Evolutionary conservation across 35 echinoderm and acorn worm genomes (phyloP).

Genomic region (Acanthaster planci): DNA sequence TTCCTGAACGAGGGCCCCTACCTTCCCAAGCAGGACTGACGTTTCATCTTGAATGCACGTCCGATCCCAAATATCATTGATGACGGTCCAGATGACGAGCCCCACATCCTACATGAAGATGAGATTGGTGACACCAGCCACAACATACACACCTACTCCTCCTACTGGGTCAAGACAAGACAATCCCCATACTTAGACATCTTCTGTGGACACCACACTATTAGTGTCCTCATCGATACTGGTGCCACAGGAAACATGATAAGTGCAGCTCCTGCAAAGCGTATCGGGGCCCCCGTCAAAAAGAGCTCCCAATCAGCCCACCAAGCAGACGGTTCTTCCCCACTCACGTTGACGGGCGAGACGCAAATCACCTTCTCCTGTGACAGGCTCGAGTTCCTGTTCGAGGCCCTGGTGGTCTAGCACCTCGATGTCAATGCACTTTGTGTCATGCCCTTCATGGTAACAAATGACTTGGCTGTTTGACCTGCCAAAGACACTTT

Average conservation of each 20-base stretch:
- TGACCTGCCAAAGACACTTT: constrained; percentile 21
- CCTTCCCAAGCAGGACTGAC: constrained; percentile 46
- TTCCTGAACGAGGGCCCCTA: constrained; percentile 55
- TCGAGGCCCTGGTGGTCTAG: constrained; percentile 70
- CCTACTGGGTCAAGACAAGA: too few relatives aligned
- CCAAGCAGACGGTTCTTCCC: constrained; percentile 76
- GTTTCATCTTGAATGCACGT: constrained; percentile 27
- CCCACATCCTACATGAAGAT: too few relatives aligned
- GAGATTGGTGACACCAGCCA: too few relatives aligned
- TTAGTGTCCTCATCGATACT: too few relatives aligned
- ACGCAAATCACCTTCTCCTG: constrained; percentile 47
- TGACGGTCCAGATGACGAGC: too few relatives aligned
- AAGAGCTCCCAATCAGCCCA: constrained; percentile 61
- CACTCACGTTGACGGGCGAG: constrained; percentile 47
- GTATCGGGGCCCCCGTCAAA: too few relatives aligned
- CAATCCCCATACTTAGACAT: too few relatives aligned
- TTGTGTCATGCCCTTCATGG: constrained; percentile 66
- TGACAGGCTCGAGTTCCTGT: constrained; percentile 33
- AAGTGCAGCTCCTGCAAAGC: too few relatives aligned
- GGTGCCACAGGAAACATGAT: too few relatives aligned
- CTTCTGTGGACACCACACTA: too few relatives aligned
- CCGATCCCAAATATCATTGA: constrained; percentile 56
- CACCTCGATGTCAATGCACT: constrained; percentile 66
- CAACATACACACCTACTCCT: too few relatives aligned
- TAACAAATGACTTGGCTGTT: constrained; percentile 50